Percentiles rank a stretch among this genome's conserved stretches.
phyloP scores from a whole-genome alignment of 2,797 vertebrate genomes.

The Acridotheres tristis region DNA sequence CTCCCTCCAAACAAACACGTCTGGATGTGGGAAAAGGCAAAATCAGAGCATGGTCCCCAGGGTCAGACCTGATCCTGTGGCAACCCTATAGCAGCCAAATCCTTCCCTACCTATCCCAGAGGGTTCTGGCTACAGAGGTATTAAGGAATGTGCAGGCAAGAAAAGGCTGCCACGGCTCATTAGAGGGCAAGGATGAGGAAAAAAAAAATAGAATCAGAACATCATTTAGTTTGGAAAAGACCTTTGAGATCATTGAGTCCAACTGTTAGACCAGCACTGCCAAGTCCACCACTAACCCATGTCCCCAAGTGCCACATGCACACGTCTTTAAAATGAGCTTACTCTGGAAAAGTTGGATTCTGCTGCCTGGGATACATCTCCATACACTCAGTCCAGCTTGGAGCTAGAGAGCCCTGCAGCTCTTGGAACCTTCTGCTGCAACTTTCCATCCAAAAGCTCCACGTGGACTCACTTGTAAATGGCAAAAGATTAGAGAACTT shows the following conservation, averaged over 20 bases:
- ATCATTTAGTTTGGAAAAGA: neutral
- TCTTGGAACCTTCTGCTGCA: conserved; percentile 36
- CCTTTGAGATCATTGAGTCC: neutral
- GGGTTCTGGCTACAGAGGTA: neutral
- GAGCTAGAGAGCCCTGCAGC: conserved; percentile 23
- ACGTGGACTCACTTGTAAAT: conserved; percentile 61
- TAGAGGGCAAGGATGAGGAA: neutral
- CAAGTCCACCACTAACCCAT: neutral
- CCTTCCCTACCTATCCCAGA: neutral
- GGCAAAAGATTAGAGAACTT: conserved; percentile 69
- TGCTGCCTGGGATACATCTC: conserved; percentile 65
- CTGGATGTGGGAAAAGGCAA: neutral
- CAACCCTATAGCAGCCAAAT: neutral
- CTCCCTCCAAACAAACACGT: neutral
- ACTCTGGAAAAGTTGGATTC: conserved; percentile 49
- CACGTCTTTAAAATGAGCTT: neutral
- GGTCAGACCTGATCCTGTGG: neutral
- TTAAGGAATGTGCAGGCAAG: conserved; percentile 22
- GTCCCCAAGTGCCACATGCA: conserved; percentile 23
- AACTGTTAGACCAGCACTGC: neutral
- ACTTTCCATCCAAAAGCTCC: conserved; percentile 61
- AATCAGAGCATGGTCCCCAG: neutral
- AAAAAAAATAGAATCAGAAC: conserved; percentile 1
- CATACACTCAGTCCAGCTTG: neutral
- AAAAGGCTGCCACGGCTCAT: neutral